Base-by-base conservation (phyloP, 2,888 invertebrate genomes). In the Calameuta filiformis region DNA sequence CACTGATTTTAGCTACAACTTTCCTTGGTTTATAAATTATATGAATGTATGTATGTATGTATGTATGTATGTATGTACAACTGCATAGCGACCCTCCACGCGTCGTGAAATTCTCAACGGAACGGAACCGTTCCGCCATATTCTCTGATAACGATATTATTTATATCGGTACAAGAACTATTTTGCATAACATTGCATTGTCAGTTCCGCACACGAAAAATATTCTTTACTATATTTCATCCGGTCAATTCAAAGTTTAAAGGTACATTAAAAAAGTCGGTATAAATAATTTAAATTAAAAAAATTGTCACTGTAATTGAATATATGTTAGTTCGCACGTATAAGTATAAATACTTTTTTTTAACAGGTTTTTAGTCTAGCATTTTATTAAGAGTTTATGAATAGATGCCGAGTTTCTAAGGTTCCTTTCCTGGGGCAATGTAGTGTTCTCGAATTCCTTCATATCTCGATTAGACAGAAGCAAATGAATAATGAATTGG, bases 401-500 rank as follows among this genome's bases (percentile, higher is more conserved):
- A 56, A 23, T 23, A 56, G 9, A 56, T 1, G 23, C 9, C 56
- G 9, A 56, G 23, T 56, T 23, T 56, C 9, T 56, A 15, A 23
- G 2, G 15, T 9, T 56, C 1, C 23, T 56, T 56, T 23, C 56
- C 56, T 1, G 56, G 23, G 56, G 56, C 56, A 56, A 56, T 23
- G 56, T 23, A 23, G 9, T 9, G 56, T 56, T 56, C 56, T 56
- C 23, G 56, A 56, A 56, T 23, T 56, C 56, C 56, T 23, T 9
- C 56, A 0, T 9, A 9, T 56, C 56, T 23, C 56, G 9, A 56
- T 56, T 56, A 56, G 23, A 56, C 23, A 23, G 15, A 56, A 56
- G 31, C 71, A 34, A 34, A 71, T 12, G 33, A 71, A 71, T 71
- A 71, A 71, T 71, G 80, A 79, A 73, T 75, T 40, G 68, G 35